Evolutionary conservation across 2,888 invertebrate genomes (phyloP).

Genomic region (Eilema depressum): DNA sequence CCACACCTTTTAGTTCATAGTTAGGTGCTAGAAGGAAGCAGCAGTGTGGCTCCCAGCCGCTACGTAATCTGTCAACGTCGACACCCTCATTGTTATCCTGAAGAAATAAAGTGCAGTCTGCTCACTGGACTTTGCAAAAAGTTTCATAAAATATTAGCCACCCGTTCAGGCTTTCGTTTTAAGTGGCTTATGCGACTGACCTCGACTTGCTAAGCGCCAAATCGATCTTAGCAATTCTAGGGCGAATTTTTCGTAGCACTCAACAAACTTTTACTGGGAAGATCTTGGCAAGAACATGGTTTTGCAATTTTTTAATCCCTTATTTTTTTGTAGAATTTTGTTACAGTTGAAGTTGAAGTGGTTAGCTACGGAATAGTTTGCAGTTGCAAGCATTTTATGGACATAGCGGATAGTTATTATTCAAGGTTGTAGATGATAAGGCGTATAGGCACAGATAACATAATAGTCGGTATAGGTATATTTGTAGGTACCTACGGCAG

Average conservation of each 20-base stretch:
- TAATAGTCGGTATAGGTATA: no score
- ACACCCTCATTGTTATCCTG: constrained; percentile 72
- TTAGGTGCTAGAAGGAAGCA: constrained; percentile 22
- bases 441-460: no score
- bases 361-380: neutral
- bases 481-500: no score
- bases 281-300: constrained; percentile 14
- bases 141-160: constrained; percentile 72
- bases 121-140: constrained; percentile 61
- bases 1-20: constrained; percentile 36
- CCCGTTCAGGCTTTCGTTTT: constrained; percentile 45
- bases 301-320: constrained; percentile 21
- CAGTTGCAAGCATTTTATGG: neutral
- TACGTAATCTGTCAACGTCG: constrained; percentile 76
- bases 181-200: constrained; percentile 55
- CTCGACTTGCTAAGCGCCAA: constrained; percentile 52
- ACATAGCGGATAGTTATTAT: neutral
- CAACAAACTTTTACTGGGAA: constrained; percentile 40
- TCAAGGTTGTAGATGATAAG: neutral
- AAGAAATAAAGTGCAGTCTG: constrained; percentile 72
- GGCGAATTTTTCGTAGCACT: constrained; percentile 49
- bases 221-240: constrained; percentile 52
- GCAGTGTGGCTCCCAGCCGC: constrained; percentile 16
- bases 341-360: neutral
- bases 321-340: constrained; percentile 5